phyloP scores from a whole-genome alignment of 2,113 vertebrate species.

The Pseudois nayaur region DNA sequence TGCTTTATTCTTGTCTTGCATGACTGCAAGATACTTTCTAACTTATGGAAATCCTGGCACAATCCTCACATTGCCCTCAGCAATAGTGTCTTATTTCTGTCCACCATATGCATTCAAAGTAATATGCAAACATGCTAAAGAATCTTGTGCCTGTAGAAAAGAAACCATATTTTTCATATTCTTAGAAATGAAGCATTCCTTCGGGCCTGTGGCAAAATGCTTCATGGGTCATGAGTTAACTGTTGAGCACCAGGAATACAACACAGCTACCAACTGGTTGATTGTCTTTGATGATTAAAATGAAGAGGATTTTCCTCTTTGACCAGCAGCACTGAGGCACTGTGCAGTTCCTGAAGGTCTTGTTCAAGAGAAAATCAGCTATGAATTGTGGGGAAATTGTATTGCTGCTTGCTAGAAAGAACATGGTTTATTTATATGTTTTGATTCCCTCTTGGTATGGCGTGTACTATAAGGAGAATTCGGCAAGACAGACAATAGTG shows the following conservation, averaged over 20 bases:
- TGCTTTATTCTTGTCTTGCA: not conserved
- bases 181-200: slow-evolving; percentile 2
- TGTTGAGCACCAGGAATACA: not conserved
- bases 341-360: slow-evolving; percentile 21
- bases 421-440: slow-evolving; percentile 1
- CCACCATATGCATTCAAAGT: not conserved
- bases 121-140: not conserved
- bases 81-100: not conserved
- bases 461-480: not conserved
- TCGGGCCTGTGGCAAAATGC: not conserved
- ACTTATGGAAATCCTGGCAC: not conserved
- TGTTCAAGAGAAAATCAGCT: slow-evolving; percentile 34
- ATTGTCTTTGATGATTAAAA: not conserved
- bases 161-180: not conserved
- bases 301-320: slow-evolving; percentile 1
- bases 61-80: not conserved
- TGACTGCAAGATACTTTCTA: not conserved
- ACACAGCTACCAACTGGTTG: not conserved
- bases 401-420: slow-evolving; percentile 32
- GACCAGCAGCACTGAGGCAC: not conserved
- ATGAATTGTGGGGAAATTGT: not conserved
- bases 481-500: not conserved
- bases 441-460: not conserved
- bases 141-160: not conserved
- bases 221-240: not conserved